phyloP scores from a whole-genome alignment of 1,140 invertebrate species.

The Zaprionus inermis region DNA sequence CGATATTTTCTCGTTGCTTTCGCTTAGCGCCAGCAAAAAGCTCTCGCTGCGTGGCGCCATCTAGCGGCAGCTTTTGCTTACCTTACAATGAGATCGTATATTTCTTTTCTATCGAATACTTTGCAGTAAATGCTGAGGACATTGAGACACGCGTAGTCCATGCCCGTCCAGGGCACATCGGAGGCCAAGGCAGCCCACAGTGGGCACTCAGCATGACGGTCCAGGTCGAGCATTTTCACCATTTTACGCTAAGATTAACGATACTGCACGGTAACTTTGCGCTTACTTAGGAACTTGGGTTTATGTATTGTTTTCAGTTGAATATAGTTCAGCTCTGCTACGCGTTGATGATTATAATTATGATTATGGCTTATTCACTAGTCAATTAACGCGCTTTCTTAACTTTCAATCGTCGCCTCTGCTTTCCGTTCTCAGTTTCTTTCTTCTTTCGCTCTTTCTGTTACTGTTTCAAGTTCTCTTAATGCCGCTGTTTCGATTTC shows the following conservation, averaged over 20 bases:
- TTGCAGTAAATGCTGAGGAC: conserved; percentile 93
- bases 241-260: conserved; percentile 61
- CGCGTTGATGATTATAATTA: conserved; percentile 3
- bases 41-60: conserved; percentile 46
- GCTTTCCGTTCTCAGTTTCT: conserved; percentile 9
- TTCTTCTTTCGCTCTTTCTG: conserved; percentile 12
- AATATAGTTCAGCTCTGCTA: too few relatives aligned
- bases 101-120: conserved; percentile 91
- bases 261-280: conserved; percentile 23
- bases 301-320: conserved; percentile 10
- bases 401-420: conserved; percentile 18
- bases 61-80: conserved; percentile 84
- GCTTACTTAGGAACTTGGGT: background rate
- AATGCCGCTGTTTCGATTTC: conserved; percentile 8
- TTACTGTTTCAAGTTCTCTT: conserved; percentile 34
- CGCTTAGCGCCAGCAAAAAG: conserved; percentile 15
- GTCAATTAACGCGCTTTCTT: conserved; percentile 56
- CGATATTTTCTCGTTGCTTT: conserved; percentile 18
- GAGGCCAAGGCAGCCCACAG: conserved; percentile 85
- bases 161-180: conserved; percentile 89
- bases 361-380: conserved; percentile 41
- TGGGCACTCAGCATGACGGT: conserved; percentile 86
- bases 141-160: conserved; percentile 91
- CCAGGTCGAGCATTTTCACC: conserved; percentile 86
- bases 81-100: conserved; percentile 92